Evolutionary conservation across 2,888 invertebrate species (phyloP).

Genomic region (Cataglyphis cursor): DNA sequence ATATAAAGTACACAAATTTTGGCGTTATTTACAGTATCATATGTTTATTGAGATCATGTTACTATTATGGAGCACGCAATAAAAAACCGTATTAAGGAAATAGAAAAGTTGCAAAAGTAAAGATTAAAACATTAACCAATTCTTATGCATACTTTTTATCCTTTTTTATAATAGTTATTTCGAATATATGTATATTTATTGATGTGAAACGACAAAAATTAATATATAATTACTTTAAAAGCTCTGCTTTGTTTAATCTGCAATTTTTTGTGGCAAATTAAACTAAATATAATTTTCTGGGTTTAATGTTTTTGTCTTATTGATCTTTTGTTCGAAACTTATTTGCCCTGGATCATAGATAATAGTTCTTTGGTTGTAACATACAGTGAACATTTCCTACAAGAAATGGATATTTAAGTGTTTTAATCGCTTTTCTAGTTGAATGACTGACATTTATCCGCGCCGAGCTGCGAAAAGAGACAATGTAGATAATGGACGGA

Average conservation of each 20-base stretch:
- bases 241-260: conserved; percentile 5
- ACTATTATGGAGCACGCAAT: not conserved
- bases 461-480: not conserved
- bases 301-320: not conserved
- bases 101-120: not conserved
- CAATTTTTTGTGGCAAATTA: not conserved
- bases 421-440: conserved; percentile 37
- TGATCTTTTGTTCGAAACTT: too few relatives aligned
- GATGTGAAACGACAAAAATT: not conserved
- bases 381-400: not conserved
- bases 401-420: conserved; percentile 25
- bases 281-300: conserved; percentile 11
- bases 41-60: not conserved
- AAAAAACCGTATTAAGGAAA: not conserved
- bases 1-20: not conserved
- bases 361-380: conserved; percentile 13
- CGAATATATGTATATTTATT: not conserved
- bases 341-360: conserved; percentile 25
- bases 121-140: not conserved
- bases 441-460: conserved; percentile 23
- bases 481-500: not conserved
- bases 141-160: not conserved
- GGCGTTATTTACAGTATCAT: not conserved
- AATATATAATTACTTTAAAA: not conserved
- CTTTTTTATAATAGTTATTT: not conserved